A percentile compares a stretch with the other conserved stretches of the same genome.
Evolutionary conservation across 1,140 invertebrate genomes (phyloP).

Genomic region (Hyles euphorbiae): DNA sequence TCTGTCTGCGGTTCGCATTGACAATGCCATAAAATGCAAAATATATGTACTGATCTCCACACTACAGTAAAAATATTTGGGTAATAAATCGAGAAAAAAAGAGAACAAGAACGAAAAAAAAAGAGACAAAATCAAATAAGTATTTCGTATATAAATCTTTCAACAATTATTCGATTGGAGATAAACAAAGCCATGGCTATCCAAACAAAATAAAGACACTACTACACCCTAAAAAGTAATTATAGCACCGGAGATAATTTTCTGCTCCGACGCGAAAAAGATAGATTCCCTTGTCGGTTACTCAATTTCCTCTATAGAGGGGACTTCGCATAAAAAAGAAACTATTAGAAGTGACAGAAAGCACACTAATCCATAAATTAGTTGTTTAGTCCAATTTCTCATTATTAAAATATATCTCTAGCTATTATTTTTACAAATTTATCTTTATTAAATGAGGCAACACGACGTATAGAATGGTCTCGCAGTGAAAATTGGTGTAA

Average conservation of each 20-base stretch:
- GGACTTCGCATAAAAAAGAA: conserved; percentile 16
- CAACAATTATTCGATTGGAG: too few relatives aligned
- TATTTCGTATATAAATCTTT: too few relatives aligned
- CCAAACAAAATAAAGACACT: conserved; percentile 18
- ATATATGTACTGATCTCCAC: not conserved
- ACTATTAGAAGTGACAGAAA: conserved; percentile 15
- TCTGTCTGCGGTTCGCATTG: not conserved
- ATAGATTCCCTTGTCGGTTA: conserved; percentile 21
- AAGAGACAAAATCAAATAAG: too few relatives aligned
- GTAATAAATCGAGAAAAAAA: too few relatives aligned
- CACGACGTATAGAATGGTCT: too few relatives aligned
- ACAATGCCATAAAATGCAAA: conserved; percentile 1
- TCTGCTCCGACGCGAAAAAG: conserved; percentile 20
- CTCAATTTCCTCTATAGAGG: conserved; percentile 21
- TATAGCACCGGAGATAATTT: conserved; percentile 25
- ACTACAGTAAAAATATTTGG: too few relatives aligned
- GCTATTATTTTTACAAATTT: too few relatives aligned
- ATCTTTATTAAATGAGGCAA: too few relatives aligned
- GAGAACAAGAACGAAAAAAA: too few relatives aligned
- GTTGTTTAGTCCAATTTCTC: not conserved
- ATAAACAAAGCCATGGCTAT: not conserved
- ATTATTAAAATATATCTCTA: not conserved
- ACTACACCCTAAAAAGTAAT: conserved; percentile 24
- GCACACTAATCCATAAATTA: not conserved
- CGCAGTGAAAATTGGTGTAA: too few relatives aligned